phyloP scores from a whole-genome alignment of 2,888 invertebrate genomes.

The Thyatira batis region DNA sequence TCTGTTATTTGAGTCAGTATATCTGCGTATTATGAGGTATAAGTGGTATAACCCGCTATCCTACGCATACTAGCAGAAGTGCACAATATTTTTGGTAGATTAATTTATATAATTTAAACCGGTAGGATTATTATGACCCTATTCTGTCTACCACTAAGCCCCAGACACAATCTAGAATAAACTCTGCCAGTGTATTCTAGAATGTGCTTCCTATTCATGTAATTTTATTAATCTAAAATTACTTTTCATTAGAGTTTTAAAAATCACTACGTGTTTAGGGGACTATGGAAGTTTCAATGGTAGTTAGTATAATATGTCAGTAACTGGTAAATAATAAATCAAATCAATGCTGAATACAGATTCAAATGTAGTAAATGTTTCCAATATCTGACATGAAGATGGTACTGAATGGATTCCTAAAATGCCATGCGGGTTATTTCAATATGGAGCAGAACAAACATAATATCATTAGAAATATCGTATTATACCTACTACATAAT shows the following conservation, averaged over 20 bases:
- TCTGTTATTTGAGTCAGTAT: not conserved
- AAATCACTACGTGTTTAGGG: no score
- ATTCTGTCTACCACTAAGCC: no score
- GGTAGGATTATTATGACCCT: not conserved
- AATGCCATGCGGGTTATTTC: conserved; percentile 61
- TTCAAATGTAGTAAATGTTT: not conserved
- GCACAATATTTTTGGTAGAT: conserved; percentile 26
- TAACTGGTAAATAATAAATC: no score
- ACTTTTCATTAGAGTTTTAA: no score
- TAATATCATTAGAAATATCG: not conserved
- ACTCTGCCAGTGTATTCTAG: no score
- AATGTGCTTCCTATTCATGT: no score
- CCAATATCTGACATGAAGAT: not conserved
- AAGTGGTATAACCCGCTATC: conserved; percentile 1
- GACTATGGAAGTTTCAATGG: no score
- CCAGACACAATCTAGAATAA: no score
- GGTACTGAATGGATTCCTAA: not conserved
- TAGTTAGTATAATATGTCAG: no score
- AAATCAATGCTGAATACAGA: not conserved
- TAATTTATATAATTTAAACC: not conserved
- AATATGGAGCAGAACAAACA: conserved; percentile 54
- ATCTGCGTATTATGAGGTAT: no score
- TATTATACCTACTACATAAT: not conserved
- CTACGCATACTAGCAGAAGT: conserved; percentile 27
- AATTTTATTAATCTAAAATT: no score